Base-by-base conservation (phyloP, 2,888 invertebrate genomes). In the Alitta virens region DNA sequence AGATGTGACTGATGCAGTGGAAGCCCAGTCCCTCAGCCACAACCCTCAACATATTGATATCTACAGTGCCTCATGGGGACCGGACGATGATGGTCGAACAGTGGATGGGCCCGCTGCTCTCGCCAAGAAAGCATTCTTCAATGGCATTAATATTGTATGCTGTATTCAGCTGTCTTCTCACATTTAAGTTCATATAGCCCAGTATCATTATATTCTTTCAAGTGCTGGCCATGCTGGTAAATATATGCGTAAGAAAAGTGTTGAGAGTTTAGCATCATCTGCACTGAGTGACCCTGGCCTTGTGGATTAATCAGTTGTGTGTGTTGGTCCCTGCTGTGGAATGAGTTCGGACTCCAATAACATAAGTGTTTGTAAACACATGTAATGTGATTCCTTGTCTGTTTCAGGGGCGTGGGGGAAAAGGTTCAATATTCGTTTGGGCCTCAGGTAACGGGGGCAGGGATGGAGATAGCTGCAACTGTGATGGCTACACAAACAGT, bases 401-500 rank as follows among this genome's bases (percentile, higher is more conserved):
- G 5, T 33, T 33, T 12, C 61, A 81, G 80, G 83, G 83, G 52
- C 73, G 83, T 33, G 67, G 69, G 18, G 80, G 80, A 12, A 74
- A 75, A 66, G 83, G 83, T 1, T 79, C 77, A 5, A 81, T 83
- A 56, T 83, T 80, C 72, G 79, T 83, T 27, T 83, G 83, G 83
- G 83, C 83, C 1, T 80, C 80, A 1, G 83, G 83, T 24, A 83
- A 83, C 68, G 83, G 83, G 25, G 83, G 83, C 14, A 87, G 93
- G 64, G 92, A 94, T 78, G 91, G 91, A 12, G 99, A 99, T 81
- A 95, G 94, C 1, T 99, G 99, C 83, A 98, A 98, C 82, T 98
- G 98, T 85, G 99, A 99, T 38, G 99, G 99, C 56, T 99, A 99
- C 83, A 98, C 98, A 25, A 99, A 98, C 83, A 95, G 95, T 80